phyloP scores from a whole-genome alignment of 1,140 invertebrate genomes.

The Ladona fulva region DNA sequence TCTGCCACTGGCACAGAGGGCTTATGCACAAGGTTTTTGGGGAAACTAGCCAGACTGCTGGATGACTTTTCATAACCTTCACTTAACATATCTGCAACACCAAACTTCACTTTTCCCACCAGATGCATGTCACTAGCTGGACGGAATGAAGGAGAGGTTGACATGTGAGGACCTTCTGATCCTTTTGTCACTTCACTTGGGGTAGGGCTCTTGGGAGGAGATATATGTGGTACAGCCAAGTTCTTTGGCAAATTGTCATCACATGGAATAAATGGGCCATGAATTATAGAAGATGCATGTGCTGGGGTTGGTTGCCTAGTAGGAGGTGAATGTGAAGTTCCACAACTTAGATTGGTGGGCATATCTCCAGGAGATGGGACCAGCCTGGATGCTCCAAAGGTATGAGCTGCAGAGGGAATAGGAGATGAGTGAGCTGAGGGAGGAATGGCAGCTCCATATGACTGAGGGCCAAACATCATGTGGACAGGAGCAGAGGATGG shows the following conservation, averaged over 20 bases:
- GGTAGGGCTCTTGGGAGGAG: not conserved
- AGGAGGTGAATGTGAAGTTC: not conserved
- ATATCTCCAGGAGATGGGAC: not conserved
- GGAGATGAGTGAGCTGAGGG: not conserved
- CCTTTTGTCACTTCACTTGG: not conserved
- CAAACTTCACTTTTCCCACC: not conserved
- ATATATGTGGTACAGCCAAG: not conserved
- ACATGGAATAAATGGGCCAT: not conserved
- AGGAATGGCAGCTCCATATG: not conserved
- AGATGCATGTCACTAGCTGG: not conserved
- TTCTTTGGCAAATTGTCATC: not conserved
- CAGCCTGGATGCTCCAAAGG: not conserved
- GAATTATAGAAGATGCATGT: not conserved
- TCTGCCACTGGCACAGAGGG: not conserved
- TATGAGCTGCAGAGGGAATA: not conserved
- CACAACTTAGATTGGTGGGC: not conserved
- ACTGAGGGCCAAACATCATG: not conserved
- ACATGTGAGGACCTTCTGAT: not conserved
- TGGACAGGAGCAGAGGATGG: not conserved
- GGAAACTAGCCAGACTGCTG: not conserved
- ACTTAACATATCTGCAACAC: not conserved
- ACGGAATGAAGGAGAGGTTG: not conserved
- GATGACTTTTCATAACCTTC: not conserved
- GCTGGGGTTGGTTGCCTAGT: not conserved
- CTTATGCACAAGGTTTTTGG: not conserved